These are phyloP conservation scores for Heteromurus nitidus DNA, from an alignment of 2,888 invertebrate genomes.

Conservation along the genomic window DNA sequence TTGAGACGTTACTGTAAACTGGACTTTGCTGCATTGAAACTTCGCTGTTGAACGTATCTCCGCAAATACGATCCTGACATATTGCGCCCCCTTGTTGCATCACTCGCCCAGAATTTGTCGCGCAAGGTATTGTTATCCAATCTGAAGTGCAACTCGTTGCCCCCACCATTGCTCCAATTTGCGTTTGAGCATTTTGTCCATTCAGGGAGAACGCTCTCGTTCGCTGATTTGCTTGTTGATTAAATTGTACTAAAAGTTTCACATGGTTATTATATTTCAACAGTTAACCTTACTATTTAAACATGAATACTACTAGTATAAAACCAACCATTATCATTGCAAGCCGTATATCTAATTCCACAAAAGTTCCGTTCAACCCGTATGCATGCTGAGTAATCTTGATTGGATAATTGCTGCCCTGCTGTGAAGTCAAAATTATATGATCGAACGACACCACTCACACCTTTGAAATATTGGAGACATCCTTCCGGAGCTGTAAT, in stretches of 20 bases:
- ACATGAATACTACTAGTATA: not conserved
- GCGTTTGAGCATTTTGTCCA: constrained; percentile 83
- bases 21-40: constrained; percentile 80
- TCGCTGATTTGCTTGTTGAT: constrained; percentile 55
- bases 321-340: constrained; percentile 78
- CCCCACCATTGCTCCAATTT: constrained; percentile 82
- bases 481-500: constrained; percentile 84
- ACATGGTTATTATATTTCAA: no score
- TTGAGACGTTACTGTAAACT: constrained; percentile 81
- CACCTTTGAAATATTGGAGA: constrained; percentile 87
- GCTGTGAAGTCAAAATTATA: constrained; percentile 88
- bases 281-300: no score
- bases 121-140: constrained; percentile 88
- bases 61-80: constrained; percentile 88
- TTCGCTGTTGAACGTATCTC: constrained; percentile 86
- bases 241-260: constrained; percentile 79
- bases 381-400: constrained; percentile 91
- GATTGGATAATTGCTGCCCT: constrained; percentile 89
- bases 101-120: constrained; percentile 81
- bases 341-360: constrained; percentile 88
- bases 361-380: constrained; percentile 91
- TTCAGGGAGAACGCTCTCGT: constrained; percentile 84
- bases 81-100: constrained; percentile 77
- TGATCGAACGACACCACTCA: constrained; percentile 87
- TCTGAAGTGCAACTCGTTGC: constrained; percentile 85